Conservation (phyloP, 2,113 vertebrate species). For the Sitta europaea region DNA sequence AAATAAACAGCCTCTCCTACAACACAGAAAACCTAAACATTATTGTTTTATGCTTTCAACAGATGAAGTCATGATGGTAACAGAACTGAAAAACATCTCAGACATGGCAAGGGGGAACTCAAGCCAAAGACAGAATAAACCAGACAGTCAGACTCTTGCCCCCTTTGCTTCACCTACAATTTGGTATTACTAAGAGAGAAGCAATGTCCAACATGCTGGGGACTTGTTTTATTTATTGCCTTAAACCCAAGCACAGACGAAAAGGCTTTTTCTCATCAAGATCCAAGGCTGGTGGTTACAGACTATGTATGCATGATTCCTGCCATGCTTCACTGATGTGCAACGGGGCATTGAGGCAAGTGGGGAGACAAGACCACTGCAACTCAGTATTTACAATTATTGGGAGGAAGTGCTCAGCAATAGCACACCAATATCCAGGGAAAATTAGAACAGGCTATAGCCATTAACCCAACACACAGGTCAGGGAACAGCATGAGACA, state of each 20-base stretch:
- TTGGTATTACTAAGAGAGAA: neutral
- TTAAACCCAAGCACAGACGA: neutral
- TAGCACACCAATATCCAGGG: neutral
- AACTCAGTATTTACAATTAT: neutral
- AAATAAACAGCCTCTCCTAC: neutral
- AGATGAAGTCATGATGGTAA: neutral
- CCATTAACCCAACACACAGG: neutral
- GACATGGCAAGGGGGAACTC: neutral
- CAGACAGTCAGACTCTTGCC: neutral
- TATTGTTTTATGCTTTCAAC: neutral
- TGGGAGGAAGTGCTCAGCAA: neutral
- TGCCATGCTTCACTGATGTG: neutral
- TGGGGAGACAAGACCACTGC: neutral
- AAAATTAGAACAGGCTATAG: neutral
- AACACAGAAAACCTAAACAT: neutral
- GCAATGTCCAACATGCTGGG: neutral
- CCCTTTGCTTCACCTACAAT: neutral
- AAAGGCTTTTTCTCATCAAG: neutral
- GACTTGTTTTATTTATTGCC: neutral
- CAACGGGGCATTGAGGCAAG: neutral
- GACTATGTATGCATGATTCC: fast-evolving
- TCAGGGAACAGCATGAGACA: neutral
- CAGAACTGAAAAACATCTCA: neutral
- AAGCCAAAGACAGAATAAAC: neutral
- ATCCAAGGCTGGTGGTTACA: neutral